These are phyloP conservation scores for Carposina sasakii DNA, from an alignment of 1,140 invertebrate species.

Conservation along the genomic window DNA sequence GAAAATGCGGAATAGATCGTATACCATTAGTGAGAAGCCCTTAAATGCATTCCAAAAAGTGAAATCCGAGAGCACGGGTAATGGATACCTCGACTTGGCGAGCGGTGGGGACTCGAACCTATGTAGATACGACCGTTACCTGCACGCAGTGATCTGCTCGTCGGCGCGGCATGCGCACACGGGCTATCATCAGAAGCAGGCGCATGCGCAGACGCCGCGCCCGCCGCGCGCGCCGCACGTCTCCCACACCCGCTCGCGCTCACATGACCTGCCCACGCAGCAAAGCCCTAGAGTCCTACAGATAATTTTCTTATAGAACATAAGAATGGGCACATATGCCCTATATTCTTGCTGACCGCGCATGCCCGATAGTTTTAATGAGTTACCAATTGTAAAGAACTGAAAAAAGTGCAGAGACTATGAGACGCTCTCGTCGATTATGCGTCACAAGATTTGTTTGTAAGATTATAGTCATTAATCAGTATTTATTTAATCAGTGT, in stretches of 20 bases:
- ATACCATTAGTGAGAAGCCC: conserved; percentile 70
- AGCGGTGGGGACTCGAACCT: conserved; percentile 71
- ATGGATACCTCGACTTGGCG: conserved; percentile 65
- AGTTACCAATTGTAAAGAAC: conserved; percentile 26
- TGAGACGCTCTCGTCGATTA: no score
- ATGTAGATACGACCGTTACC: conserved; percentile 75
- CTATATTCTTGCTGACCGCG: conserved; percentile 21
- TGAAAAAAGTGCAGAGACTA: no score
- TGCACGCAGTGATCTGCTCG: conserved; percentile 74
- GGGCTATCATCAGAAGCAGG: conserved; percentile 59
- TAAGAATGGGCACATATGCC: conserved; percentile 35
- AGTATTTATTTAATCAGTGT: conserved; percentile 23
- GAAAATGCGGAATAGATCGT: conserved; percentile 69
- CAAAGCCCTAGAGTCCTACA: conserved; percentile 64
- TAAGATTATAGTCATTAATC: conserved; percentile 19
- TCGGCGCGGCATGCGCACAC: conserved; percentile 61
- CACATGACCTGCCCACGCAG: conserved; percentile 61
- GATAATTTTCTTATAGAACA: conserved; percentile 69
- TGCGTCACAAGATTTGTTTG: no score
- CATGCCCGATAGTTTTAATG: conserved; percentile 12
- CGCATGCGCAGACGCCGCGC: conserved; percentile 29
- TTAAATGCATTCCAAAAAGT: conserved; percentile 49
- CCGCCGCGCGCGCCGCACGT: conserved; percentile 30
- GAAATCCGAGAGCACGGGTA: conserved; percentile 45
- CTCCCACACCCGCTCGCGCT: conserved; percentile 69